A percentile compares a stretch with the other conserved stretches of the same genome.
phyloP scores from a whole-genome alignment of 2,113 vertebrate genomes.

The Mus spicilegus region DNA sequence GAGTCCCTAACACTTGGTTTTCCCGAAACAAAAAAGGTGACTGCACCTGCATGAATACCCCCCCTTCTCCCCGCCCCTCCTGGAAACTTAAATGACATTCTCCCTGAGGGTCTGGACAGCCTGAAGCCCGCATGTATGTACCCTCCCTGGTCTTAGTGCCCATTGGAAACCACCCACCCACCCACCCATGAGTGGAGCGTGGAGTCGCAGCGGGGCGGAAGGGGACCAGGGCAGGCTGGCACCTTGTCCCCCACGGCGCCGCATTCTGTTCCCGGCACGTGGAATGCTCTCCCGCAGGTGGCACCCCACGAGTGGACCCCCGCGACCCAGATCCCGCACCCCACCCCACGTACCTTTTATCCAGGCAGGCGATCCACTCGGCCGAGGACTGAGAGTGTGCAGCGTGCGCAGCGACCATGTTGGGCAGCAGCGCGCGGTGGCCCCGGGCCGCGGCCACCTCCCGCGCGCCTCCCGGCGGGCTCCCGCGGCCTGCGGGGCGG shows the following conservation, averaged over 20 bases:
- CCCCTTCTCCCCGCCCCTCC: not conserved
- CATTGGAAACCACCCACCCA: not conserved
- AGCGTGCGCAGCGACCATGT: slow-evolving; percentile 95
- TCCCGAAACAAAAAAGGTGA: slow-evolving; percentile 9
- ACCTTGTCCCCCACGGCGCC: not conserved
- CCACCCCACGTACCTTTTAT: slow-evolving; percentile 92
- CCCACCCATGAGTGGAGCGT: not conserved
- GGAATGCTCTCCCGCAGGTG: slow-evolving; percentile 4
- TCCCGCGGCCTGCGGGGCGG: slow-evolving; percentile 5
- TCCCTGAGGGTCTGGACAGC: not conserved
- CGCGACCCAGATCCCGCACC: not conserved
- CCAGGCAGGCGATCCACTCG: slow-evolving; percentile 96
- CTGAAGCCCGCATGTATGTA: not conserved
- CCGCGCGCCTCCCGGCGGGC: slow-evolving; percentile 56
- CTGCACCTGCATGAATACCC: slow-evolving; percentile 52
- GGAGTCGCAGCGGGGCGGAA: not conserved
- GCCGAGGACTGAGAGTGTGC: slow-evolving; percentile 92
- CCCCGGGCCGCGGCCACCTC: slow-evolving; percentile 69
- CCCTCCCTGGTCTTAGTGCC: not conserved
- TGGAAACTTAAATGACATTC: slow-evolving; percentile 66
- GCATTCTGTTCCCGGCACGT: slow-evolving; percentile 37
- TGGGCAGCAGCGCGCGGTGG: slow-evolving; percentile 82
- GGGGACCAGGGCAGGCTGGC: not conserved
- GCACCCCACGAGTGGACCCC: not conserved
- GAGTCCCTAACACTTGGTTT: slow-evolving; percentile 67